Percentiles rank a stretch among this genome's conserved stretches.
phyloP scores from a whole-genome alignment of 1,140 invertebrate species.

The Copidosoma floridanum region DNA sequence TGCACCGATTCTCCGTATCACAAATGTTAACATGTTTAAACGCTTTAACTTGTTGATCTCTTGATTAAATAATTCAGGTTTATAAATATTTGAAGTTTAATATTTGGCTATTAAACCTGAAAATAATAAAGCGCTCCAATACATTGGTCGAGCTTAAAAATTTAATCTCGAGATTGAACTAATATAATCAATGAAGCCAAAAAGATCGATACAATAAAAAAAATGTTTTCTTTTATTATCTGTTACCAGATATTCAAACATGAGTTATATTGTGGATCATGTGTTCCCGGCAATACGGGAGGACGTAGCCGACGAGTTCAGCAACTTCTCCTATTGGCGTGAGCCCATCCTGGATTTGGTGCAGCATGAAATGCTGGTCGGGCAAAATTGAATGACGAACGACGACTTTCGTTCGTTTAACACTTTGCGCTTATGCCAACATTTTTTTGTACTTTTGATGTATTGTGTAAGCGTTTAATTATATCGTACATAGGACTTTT shows the following conservation, averaged over 20 bases:
- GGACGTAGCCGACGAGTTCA: slow-evolving; percentile 79
- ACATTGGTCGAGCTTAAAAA: neutral
- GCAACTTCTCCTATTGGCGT: slow-evolving; percentile 88
- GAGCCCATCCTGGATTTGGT: slow-evolving; percentile 69
- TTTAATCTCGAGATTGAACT: slow-evolving; percentile 8
- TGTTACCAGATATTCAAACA: slow-evolving; percentile 80
- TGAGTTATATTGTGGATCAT: slow-evolving; percentile 92
- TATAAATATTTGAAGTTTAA: too few relatives aligned
- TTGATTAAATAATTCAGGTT: too few relatives aligned
- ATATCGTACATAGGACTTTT: too few relatives aligned
- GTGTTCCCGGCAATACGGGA: slow-evolving; percentile 79
- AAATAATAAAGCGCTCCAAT: too few relatives aligned
- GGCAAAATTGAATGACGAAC: slow-evolving; percentile 36
- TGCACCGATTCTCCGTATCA: neutral
- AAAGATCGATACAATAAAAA: too few relatives aligned
- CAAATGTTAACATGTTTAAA: neutral
- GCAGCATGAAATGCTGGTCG: slow-evolving; percentile 35
- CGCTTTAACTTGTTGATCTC: too few relatives aligned
- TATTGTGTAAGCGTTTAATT: slow-evolving; percentile 2
- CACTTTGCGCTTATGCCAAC: too few relatives aligned
- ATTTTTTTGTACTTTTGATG: slow-evolving; percentile 21
- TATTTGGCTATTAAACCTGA: too few relatives aligned
- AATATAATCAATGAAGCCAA: too few relatives aligned
- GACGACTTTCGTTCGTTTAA: too few relatives aligned
- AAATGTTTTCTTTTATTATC: slow-evolving; percentile 30